phyloP scores from a whole-genome alignment of 2,888 invertebrate species.

The Cheilosia vernalis region DNA sequence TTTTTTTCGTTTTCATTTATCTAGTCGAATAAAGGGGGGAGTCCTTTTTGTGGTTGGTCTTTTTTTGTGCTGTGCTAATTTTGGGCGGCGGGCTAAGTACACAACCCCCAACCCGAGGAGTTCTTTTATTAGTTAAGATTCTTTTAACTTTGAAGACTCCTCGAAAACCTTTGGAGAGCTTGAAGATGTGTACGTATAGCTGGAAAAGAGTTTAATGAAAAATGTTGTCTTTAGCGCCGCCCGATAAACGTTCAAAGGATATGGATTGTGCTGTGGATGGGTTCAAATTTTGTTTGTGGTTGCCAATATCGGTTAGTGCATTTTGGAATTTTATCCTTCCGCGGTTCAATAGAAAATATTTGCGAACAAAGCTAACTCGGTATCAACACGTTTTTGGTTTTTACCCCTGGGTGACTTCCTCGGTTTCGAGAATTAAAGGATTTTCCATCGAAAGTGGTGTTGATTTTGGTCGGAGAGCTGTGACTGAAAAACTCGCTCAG shows the following conservation, averaged over 20 bases:
- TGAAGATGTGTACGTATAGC: constrained; percentile 6
- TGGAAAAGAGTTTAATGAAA: constrained; percentile 58
- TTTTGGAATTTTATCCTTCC: background rate
- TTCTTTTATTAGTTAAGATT: constrained; percentile 43
- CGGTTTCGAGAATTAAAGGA: background rate
- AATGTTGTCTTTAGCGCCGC: constrained; percentile 52
- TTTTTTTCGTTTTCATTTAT: background rate
- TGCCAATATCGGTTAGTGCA: background rate
- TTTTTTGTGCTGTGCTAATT: constrained; percentile 34
- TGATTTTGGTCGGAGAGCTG: background rate
- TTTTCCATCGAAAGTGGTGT: background rate
- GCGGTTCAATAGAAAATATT: constrained; percentile 27
- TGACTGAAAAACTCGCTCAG: background rate
- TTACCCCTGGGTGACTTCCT: background rate
- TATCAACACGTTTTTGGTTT: constrained; percentile 17
- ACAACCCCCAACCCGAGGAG: background rate
- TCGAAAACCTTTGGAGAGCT: constrained; percentile 27
- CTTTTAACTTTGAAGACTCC: constrained; percentile 43
- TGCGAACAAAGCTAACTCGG: constrained; percentile 2
- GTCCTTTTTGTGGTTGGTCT: constrained; percentile 45
- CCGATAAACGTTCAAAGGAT: constrained; percentile 47
- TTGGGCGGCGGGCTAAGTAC: constrained; percentile 15
- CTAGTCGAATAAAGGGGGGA: background rate
- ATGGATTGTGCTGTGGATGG: constrained; percentile 8
- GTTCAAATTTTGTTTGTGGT: constrained; percentile 24